These are phyloP conservation scores for Aphrophora alni DNA, from an alignment of 2,888 invertebrate genomes.

Conservation along the genomic window DNA sequence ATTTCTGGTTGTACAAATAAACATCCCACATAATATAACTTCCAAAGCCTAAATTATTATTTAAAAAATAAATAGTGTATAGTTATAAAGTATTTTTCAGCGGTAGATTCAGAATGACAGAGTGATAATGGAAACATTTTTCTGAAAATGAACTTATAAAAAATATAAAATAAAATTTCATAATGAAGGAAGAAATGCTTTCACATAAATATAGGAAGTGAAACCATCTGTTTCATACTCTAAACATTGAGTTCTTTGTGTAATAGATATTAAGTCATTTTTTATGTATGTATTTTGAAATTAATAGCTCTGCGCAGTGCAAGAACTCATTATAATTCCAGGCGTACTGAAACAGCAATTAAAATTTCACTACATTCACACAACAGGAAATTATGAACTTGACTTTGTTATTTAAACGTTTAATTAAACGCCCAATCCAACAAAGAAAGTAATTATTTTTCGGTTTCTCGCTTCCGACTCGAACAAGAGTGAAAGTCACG, in stretches of 20 bases:
- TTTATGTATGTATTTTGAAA: background rate
- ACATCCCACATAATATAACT: too few species aligned
- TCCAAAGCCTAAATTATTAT: too few species aligned
- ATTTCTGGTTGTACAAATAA: too few species aligned
- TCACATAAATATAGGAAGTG: too few species aligned
- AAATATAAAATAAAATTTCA: too few species aligned
- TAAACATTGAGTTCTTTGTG: background rate
- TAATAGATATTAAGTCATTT: background rate
- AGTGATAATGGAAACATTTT: too few species aligned
- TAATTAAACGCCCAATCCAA: background rate
- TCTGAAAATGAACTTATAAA: too few species aligned
- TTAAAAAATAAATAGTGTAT: too few species aligned
- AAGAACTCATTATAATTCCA: background rate
- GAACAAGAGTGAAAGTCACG: background rate
- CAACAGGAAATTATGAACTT: constrained; percentile 6
- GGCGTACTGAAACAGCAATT: background rate
- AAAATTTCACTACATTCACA: constrained; percentile 9
- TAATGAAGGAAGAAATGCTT: too few species aligned
- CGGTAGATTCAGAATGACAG: too few species aligned
- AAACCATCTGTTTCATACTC: too few species aligned
- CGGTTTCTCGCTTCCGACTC: background rate
- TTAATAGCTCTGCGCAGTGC: background rate
- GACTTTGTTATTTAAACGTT: background rate
- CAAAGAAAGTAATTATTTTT: constrained; percentile 9
- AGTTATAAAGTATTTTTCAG: too few species aligned